Conservation (phyloP, 2,888 invertebrate species). For the Tipula vernalis region DNA sequence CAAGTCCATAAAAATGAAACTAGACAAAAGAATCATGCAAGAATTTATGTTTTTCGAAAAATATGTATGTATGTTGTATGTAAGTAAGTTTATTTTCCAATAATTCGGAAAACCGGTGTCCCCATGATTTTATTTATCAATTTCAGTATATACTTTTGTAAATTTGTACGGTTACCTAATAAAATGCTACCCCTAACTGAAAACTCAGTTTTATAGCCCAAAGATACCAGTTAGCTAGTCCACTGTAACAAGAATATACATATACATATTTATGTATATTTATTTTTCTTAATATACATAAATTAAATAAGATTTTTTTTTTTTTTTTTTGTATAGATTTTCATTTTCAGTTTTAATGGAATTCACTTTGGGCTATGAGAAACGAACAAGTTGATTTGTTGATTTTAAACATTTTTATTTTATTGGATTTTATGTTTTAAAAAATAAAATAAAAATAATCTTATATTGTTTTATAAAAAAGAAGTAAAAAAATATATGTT, state of each 20-base stretch:
- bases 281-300: slow-evolving; percentile 7
- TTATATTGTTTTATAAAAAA: background rate
- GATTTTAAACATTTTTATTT: slow-evolving; percentile 1
- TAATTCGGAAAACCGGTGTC: slow-evolving; percentile 9
- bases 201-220: too few species aligned
- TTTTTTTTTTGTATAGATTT: background rate
- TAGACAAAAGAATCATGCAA: slow-evolving; percentile 7
- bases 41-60: background rate
- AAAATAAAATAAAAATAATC: background rate
- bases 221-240: background rate
- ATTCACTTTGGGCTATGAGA: slow-evolving; percentile 9
- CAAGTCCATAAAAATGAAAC: background rate
- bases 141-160: background rate
- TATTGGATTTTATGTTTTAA: background rate
- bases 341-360: slow-evolving; percentile 6
- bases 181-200: background rate
- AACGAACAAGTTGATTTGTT: slow-evolving; percentile 8
- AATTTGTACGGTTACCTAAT: background rate
- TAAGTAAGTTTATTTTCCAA: background rate
- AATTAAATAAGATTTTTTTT: background rate
- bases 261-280: background rate
- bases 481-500: background rate
- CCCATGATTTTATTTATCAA: background rate
- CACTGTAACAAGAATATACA: background rate
- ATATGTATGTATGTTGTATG: background rate